phyloP scores from a whole-genome alignment of 2,797 vertebrate species.

The Mareca strepera region DNA sequence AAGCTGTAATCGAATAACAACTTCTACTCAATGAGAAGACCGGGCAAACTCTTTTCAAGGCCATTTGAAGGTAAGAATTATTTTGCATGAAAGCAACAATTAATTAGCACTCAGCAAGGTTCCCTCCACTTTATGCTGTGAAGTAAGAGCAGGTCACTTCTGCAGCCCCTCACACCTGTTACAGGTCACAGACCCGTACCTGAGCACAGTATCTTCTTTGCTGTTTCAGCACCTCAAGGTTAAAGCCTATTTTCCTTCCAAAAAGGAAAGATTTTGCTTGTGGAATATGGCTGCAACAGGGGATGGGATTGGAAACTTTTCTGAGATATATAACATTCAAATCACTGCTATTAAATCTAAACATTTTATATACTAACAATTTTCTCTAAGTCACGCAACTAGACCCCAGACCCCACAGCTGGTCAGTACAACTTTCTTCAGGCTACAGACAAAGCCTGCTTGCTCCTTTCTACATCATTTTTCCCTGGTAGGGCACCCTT shows the following conservation, averaged over 20 bases:
- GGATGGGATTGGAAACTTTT: background rate
- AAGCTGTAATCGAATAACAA: background rate
- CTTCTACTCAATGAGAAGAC: background rate
- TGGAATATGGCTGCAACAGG: background rate
- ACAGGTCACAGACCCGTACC: slow-evolving; percentile 20
- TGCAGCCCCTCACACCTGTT: slow-evolving; percentile 44
- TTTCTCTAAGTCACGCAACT: background rate
- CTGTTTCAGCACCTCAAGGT: slow-evolving; percentile 51
- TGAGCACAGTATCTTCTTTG: slow-evolving; percentile 46
- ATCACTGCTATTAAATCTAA: background rate
- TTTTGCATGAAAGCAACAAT: slow-evolving; percentile 49
- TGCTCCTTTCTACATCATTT: background rate
- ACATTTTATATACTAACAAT: background rate
- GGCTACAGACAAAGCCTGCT: background rate
- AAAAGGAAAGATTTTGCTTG: background rate
- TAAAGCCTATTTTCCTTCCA: slow-evolving; percentile 6
- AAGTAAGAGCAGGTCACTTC: slow-evolving; percentile 39
- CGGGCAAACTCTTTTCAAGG: slow-evolving; percentile 36
- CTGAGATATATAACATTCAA: background rate
- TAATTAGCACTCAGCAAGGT: slow-evolving; percentile 55
- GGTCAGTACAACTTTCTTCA: background rate
- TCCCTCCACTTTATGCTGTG: background rate
- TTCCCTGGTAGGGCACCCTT: background rate
- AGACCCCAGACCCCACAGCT: no score
- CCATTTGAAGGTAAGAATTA: slow-evolving; percentile 42